Percentiles rank a stretch among this genome's conserved stretches.
These are phyloP conservation scores for Actias luna DNA, from an alignment of 2,888 invertebrate species.

Conservation along the genomic window DNA sequence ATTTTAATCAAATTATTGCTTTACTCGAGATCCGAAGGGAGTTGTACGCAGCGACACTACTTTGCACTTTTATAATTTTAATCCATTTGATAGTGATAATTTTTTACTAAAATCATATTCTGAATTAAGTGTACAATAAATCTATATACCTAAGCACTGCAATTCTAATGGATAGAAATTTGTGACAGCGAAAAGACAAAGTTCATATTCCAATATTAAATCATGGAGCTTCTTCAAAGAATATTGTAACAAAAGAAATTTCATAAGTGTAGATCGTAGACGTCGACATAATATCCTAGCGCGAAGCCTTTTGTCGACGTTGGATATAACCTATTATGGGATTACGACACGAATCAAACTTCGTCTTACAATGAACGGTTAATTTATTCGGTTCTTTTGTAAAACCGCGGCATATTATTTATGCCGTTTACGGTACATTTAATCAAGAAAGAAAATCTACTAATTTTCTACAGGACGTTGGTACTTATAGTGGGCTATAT, in stretches of 20 bases:
- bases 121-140: neutral
- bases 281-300: neutral
- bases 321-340: neutral
- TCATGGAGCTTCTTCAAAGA: conserved; percentile 1
- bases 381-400: neutral
- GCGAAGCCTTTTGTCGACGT: neutral
- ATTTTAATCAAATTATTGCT: conserved; percentile 9
- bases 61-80: neutral
- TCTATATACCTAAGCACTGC: neutral
- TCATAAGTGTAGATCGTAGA: neutral
- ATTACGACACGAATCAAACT: neutral
- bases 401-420: neutral
- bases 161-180: neutral
- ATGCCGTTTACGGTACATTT: neutral
- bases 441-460: too few relatives aligned
- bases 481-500: neutral
- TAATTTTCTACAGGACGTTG: too few relatives aligned
- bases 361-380: neutral
- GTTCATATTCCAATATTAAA: conserved; percentile 4
- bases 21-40: neutral
- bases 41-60: neutral
- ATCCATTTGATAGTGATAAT: neutral
- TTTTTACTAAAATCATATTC: neutral
- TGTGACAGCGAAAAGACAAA: neutral
- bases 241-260: neutral